Conservation (phyloP, 2,113 vertebrate species). For the Caranx ignobilis region DNA sequence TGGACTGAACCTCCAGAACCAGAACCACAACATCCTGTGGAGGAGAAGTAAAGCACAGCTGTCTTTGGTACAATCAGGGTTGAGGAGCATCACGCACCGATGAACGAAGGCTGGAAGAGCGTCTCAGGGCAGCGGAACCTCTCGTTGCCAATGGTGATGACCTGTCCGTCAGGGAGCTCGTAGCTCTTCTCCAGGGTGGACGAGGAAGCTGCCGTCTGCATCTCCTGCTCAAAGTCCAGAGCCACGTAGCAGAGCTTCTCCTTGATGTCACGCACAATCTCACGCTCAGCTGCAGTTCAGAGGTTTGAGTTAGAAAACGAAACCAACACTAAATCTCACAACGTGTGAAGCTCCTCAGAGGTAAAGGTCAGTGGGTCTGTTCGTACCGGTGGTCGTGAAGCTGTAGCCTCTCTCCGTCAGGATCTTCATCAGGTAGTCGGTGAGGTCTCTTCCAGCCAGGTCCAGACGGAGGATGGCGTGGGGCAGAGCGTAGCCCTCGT, state of each 20-base stretch:
- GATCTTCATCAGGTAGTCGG: constrained; percentile 97
- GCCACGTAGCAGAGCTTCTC: constrained; percentile 97
- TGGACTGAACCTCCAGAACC: too few species aligned
- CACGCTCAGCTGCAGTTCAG: constrained; percentile 88
- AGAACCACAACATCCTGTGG: too few species aligned
- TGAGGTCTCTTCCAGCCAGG: constrained; percentile 94
- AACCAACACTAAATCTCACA: not conserved
- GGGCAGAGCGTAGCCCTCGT: constrained; percentile 91
- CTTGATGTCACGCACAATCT: constrained; percentile 98
- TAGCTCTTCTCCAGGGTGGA: constrained; percentile 98
- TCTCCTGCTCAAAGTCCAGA: constrained; percentile 96
- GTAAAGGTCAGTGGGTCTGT: not conserved
- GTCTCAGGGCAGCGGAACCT: constrained; percentile 97
- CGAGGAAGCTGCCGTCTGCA: constrained; percentile 85
- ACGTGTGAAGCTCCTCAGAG: not conserved
- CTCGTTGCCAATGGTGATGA: constrained; percentile 98
- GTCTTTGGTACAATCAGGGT: not conserved
- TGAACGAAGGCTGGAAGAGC: constrained; percentile 93
- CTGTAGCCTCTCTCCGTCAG: constrained; percentile 93
- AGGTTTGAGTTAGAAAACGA: not conserved
- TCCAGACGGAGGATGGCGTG: constrained; percentile 94
- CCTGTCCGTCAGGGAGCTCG: constrained; percentile 95
- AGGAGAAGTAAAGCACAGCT: too few species aligned
- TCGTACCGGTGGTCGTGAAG: constrained; percentile 90
- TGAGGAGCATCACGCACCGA: constrained; percentile 32